Percentiles rank a stretch among this genome's conserved stretches.
These are phyloP conservation scores for Acrocephalus scirpaceus DNA, from an alignment of 2,797 vertebrate genomes.

Conservation along the genomic window DNA sequence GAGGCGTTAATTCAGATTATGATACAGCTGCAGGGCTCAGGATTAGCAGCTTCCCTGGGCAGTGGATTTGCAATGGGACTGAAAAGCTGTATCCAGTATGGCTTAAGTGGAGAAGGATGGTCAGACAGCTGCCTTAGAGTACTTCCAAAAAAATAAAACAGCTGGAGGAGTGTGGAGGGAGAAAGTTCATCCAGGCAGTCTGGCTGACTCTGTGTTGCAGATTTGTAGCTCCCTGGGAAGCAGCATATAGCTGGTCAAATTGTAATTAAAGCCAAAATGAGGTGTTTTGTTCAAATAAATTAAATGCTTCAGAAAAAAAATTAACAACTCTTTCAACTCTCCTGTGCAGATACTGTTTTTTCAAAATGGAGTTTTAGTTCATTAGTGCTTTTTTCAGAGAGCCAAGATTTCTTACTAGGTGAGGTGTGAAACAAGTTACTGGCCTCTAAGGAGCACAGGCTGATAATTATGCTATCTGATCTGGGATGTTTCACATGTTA, in stretches of 20 bases:
- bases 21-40: slow-evolving; percentile 1
- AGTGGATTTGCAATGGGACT: slow-evolving; percentile 17
- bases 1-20: slow-evolving; percentile 28
- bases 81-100: not conserved
- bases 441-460: not conserved
- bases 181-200: not conserved
- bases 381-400: not conserved
- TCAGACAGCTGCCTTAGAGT: not conserved
- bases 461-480: not conserved
- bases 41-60: slow-evolving; percentile 9
- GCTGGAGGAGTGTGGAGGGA: not conserved
- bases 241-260: not conserved
- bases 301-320: not conserved
- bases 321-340: not conserved
- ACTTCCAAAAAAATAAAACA: not conserved
- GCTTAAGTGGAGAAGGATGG: not conserved
- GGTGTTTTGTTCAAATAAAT: slow-evolving; percentile 1
- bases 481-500: not conserved
- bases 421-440: not conserved
- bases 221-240: slow-evolving; percentile 8
- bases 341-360: not conserved
- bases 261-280: slow-evolving; percentile 21
- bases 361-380: not conserved
- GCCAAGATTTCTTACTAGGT: not conserved
- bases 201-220: not conserved